Percentiles rank a stretch among this genome's conserved stretches.
These are phyloP conservation scores for Aradus depressus DNA, from an alignment of 2,888 invertebrate genomes.

Conservation along the genomic window DNA sequence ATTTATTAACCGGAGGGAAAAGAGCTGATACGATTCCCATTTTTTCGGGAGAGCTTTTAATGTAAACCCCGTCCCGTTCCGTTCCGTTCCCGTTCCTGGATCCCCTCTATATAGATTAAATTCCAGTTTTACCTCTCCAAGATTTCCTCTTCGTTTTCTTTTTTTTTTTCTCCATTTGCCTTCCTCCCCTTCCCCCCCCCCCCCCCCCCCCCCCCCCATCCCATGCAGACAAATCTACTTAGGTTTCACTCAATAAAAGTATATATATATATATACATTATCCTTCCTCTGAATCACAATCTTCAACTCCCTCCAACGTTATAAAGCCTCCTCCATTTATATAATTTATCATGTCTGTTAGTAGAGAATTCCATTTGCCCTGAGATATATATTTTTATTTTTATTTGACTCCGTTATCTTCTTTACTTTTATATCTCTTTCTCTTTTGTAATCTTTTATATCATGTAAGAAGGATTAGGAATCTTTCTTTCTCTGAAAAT, in stretches of 20 bases:
- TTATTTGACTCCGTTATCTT: too few relatives aligned
- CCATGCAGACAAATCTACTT: constrained; percentile 17
- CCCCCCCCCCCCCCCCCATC: constrained; percentile 3
- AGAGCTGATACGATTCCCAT: constrained; percentile 8
- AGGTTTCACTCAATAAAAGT: constrained; percentile 13
- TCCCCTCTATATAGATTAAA: constrained; percentile 18
- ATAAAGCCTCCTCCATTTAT: constrained; percentile 16
- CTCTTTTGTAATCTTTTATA: too few relatives aligned
- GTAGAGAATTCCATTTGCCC: constrained; percentile 12
- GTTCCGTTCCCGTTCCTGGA: too few relatives aligned
- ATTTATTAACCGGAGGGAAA: constrained; percentile 13
- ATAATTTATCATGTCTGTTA: constrained; percentile 15
- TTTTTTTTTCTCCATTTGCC: constrained; percentile 3
- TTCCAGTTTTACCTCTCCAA: constrained; percentile 11
- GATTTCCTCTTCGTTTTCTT: neutral
- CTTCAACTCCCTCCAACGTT: constrained; percentile 1
- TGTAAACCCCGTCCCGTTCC: constrained; percentile 16
- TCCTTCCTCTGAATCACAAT: constrained; percentile 3
- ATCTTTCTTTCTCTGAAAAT: too few relatives aligned
- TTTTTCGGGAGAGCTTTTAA: neutral
- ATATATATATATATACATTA: constrained; percentile 15
- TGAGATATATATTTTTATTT: too few relatives aligned
- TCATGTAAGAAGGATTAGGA: too few relatives aligned
- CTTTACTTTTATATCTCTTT: too few relatives aligned
- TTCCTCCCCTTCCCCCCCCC: neutral